phyloP scores from a whole-genome alignment of 2,797 vertebrate genomes.

The Xyrichtys novacula region DNA sequence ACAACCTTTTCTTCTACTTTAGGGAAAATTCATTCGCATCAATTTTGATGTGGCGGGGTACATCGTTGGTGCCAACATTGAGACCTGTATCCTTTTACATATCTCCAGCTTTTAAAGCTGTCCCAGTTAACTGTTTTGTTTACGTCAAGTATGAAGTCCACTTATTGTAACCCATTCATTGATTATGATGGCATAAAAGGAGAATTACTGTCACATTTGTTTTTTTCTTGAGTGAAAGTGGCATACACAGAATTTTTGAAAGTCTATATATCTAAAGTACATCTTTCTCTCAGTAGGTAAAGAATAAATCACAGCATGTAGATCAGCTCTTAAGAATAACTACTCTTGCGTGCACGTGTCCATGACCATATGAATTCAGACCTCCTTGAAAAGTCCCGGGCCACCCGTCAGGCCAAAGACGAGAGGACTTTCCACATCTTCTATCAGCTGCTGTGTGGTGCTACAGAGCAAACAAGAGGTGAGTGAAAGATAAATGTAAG shows the following conservation, averaged over 20 bases:
- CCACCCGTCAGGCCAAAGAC: constrained; percentile 93
- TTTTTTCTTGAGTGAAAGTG: background rate
- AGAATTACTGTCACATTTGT: background rate
- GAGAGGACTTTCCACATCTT: constrained; percentile 95
- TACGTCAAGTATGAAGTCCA: no score
- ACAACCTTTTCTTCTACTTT: constrained; percentile 21
- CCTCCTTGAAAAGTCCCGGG: constrained; percentile 93
- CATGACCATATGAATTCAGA: constrained; percentile 83
- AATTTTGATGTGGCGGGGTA: constrained; percentile 94
- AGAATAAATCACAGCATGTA: background rate
- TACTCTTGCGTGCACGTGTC: constrained; percentile 10
- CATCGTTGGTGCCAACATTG: constrained; percentile 95
- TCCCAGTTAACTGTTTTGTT: no score
- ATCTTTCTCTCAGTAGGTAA: no score
- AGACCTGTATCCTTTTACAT: constrained; percentile 92
- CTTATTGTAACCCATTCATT: background rate
- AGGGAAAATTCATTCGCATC: constrained; percentile 97
- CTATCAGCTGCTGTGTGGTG: constrained; percentile 91
- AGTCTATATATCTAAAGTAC: no score
- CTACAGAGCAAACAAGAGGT: constrained; percentile 87
- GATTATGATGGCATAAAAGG: no score
- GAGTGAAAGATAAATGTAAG: constrained; percentile 17
- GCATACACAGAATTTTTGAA: background rate
- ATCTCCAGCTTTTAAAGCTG: background rate
- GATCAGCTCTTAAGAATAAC: background rate